These are phyloP conservation scores for Perizoma affinitatum DNA, from an alignment of 2,888 invertebrate species.

Conservation along the genomic window DNA sequence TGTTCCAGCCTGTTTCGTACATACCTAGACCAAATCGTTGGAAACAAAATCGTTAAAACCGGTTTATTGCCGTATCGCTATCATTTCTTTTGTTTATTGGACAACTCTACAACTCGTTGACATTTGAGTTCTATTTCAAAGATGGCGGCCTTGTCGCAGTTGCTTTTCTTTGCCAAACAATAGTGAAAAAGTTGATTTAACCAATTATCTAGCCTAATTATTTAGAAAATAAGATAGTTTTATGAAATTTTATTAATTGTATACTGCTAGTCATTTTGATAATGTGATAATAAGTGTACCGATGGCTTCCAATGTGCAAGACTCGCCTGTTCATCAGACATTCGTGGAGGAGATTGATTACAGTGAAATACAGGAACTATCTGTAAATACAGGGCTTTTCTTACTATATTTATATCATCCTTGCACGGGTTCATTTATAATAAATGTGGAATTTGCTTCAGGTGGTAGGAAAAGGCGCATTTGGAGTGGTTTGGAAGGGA, in stretches of 20 bases:
- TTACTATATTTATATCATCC: conserved; percentile 12
- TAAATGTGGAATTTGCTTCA: conserved; percentile 60
- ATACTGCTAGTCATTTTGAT: conserved; percentile 72
- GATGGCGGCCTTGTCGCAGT: conserved; percentile 83
- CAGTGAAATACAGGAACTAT: conserved; percentile 88
- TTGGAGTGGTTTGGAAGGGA: conserved; percentile 96
- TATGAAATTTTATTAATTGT: conserved; percentile 50
- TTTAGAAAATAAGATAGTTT: conserved; percentile 50
- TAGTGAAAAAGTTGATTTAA: conserved; percentile 73
- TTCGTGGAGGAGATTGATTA: conserved; percentile 92
- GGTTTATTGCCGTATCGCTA: conserved; percentile 20
- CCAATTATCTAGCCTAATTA: conserved; percentile 61
- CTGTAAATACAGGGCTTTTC: conserved; percentile 78
- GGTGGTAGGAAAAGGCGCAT: conserved; percentile 97
- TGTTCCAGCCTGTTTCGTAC: no score
- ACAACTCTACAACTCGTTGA: conserved; percentile 46
- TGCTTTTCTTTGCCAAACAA: conserved; percentile 81
- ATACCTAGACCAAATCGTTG: no score
- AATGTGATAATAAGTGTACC: conserved; percentile 81
- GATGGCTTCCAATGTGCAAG: conserved; percentile 83
- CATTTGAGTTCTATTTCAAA: conserved; percentile 72
- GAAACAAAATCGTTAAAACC: conserved; percentile 22
- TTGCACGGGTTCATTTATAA: conserved; percentile 22
- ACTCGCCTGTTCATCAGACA: conserved; percentile 78
- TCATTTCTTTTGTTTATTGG: conserved; percentile 1